Evolutionary conservation across 1,140 invertebrate genomes (phyloP), one percentile per base, ranked within the genome.

Genomic region (Psix sp.): DNA sequence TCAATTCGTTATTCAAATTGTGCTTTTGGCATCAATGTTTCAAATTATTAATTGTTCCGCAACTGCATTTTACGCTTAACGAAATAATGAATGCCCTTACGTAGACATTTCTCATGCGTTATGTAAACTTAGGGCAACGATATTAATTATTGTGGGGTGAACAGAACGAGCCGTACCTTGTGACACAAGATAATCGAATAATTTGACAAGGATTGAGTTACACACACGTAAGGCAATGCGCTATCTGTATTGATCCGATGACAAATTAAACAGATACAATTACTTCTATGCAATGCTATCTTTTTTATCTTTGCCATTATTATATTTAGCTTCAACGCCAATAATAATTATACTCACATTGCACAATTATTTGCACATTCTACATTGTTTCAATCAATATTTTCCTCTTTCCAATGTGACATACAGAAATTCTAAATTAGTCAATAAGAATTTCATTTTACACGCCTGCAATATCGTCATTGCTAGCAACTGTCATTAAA

Each of bases 141-240:
- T 67, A 81, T 76, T 77, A 77, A 77, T 77, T 81, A 81, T 79
- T 71, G 67, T 76, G 31, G 70, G 43, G 60, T 51, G 43, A 39
- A 39, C 39, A 59, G 59, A 67, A 46, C 57, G 33, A 56, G 54
- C 59, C 48, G 57, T 40, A 38, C 48, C 38, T 38, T 59, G 67
- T 45, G 45, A 67, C 56, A 54, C 7, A 54, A 60, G 67, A 76
- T 79, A 79, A 79, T 79, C 72, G 75, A 79, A 77, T 77, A 76
- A 79, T 75, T 79, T 79, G 77, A 72, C 60, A 71, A 72, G 75
- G 77, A 77, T 79, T 79, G 62, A 63, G 77, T 79, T 79, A 68
- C 77, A 59, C 57, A 49, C 45, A 36, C 59, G 54, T 45, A 51
- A 56, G 65, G 74, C 56, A n/a, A 76, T 68, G 40, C 5, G 54